Evolutionary conservation across 2,888 invertebrate genomes (phyloP).

Genomic region (Dasypolia templi): DNA sequence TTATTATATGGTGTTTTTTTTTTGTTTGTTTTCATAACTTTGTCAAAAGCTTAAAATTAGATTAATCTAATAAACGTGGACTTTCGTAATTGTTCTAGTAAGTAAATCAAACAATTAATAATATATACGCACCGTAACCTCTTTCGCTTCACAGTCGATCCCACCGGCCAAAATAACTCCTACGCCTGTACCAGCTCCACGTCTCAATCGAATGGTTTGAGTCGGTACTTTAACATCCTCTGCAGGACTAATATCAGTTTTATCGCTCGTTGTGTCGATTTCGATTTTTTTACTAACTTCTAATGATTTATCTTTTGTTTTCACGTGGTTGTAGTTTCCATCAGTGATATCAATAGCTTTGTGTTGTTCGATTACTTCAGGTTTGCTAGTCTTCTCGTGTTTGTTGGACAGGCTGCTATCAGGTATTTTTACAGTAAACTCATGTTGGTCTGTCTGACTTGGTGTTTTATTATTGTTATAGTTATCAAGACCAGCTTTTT

Average conservation of each 20-base stretch:
- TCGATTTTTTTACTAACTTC: conserved; percentile 62
- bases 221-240: conserved; percentile 75
- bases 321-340: conserved; percentile 33
- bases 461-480: conserved; percentile 69
- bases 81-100: not conserved
- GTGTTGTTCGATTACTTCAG: conserved; percentile 64
- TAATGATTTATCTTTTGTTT: conserved; percentile 66
- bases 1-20: not conserved
- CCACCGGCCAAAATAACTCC: conserved; percentile 97
- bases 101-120: not conserved
- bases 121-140: conserved; percentile 93
- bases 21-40: not conserved
- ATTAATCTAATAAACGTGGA: not conserved
- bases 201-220: conserved; percentile 80
- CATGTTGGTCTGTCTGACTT: conserved; percentile 69
- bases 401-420: conserved; percentile 64
- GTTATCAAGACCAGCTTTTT: conserved; percentile 81
- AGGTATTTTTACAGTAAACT: conserved; percentile 64
- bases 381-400: conserved; percentile 68
- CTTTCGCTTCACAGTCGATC: conserved; percentile 97
- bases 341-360: conserved; percentile 60
- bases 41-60: not conserved
- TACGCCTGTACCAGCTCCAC: conserved; percentile 91
- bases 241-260: conserved; percentile 67
- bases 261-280: conserved; percentile 65